Evolutionary conservation across 1,140 invertebrate species (phyloP), one percentile per base, ranked within the genome.

Genomic region (Drosophila pruinosa): DNA sequence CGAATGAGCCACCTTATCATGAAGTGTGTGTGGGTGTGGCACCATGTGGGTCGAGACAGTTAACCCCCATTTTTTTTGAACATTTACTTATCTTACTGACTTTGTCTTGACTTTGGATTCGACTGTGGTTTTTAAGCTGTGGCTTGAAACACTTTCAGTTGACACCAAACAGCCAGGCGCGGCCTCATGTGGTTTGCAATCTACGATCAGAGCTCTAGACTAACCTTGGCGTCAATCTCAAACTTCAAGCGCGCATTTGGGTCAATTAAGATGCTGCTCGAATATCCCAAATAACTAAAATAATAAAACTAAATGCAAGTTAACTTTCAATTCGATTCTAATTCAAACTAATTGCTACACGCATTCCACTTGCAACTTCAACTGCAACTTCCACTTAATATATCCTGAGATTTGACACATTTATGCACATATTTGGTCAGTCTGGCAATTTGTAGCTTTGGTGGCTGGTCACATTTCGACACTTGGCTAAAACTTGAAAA

Each of bases 71-170:
- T 28, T 48, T 15, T 12, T 48, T 47, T 31, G 0, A 31, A 10
- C 19, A 47, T 47, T 47, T 19, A 7, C 15, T 47, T 47, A 26
- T 34, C 14, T 24, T 17, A 8, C 7, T 65, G 38, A 56, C 41
- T 65, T 65, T 56, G 39, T 45, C 15, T 57, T 48, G 43, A 57
- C 41, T 65, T 57, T 57, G 61, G 17, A 24, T 64, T 45, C 47
- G 59, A 28, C 58, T 61, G 21, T 48, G 21, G 36, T 12, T 52
- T 17, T 17, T n/a, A n/a, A 21, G n/a, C 22, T 41, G 31, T 52
- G 5, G 22, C 8, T 50, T 59, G 47, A 68, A 54, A 54, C 56
- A 68, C 64, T 68, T 68, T 68, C 64, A n/a, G 28, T 43, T 59
- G 63, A 47, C 43, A 65, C 39, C 52, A 26, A n/a, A 36, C 53